A percentile compares a stretch with the other conserved stretches of the same genome.
Conservation (phyloP, 2,113 vertebrate genomes). For the Platysternon megacephalum region DNA sequence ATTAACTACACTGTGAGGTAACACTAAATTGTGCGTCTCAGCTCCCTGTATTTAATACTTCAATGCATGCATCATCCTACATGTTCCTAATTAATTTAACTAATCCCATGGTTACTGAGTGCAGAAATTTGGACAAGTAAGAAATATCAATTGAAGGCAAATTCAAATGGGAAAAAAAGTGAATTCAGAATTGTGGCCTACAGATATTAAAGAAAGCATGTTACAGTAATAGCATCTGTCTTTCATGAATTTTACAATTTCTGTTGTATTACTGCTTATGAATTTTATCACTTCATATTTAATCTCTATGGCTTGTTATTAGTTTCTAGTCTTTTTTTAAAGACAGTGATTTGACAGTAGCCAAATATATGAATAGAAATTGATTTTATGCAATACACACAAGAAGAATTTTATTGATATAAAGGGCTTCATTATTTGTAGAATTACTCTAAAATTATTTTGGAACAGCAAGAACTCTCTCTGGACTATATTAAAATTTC, state of each 20-base stretch:
- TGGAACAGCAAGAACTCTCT: constrained; percentile 57
- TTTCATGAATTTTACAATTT: constrained; percentile 42
- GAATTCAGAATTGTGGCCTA: constrained; percentile 50
- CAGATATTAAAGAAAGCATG: constrained; percentile 33
- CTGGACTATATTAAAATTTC: constrained; percentile 69
- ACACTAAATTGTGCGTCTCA: constrained; percentile 45
- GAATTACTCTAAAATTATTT: constrained; percentile 67
- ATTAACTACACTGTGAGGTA: constrained; percentile 36
- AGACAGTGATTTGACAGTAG: constrained; percentile 42
- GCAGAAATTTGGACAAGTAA: constrained; percentile 14
- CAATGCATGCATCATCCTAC: constrained; percentile 29
- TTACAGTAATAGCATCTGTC: not conserved
- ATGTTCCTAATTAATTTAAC: constrained; percentile 67
- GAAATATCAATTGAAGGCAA: constrained; percentile 26
- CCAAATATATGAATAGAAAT: constrained; percentile 69
- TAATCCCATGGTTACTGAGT: constrained; percentile 51
- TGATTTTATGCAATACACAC: constrained; percentile 69
- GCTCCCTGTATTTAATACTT: constrained; percentile 40
- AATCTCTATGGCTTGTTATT: constrained; percentile 31
- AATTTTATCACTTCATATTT: constrained; percentile 35
- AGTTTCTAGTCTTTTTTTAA: constrained; percentile 52
- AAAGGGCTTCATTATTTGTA: constrained; percentile 68
- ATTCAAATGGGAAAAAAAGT: constrained; percentile 8
- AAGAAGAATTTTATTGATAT: constrained; percentile 65
- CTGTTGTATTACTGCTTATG: constrained; percentile 31